Conservation (phyloP, 2,888 invertebrate species). For the Oeneis ivallda region DNA sequence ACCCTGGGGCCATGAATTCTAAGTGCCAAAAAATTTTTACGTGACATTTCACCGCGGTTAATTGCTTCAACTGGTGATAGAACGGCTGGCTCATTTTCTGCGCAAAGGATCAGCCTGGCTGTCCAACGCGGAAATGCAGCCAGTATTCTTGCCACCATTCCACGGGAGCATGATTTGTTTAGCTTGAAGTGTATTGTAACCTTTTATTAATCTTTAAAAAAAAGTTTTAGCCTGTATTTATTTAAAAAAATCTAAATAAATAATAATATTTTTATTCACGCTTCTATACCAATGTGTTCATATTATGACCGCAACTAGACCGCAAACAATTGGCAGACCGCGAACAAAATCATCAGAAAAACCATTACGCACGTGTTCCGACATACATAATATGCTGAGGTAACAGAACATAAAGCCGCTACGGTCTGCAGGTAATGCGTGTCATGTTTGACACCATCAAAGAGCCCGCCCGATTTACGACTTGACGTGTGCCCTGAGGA, state of each 20-base stretch:
- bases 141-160: no score
- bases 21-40: no score
- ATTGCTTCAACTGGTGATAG: no score
- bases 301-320: background rate
- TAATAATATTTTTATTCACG: background rate
- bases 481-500: slow-evolving; percentile 39
- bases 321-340: slow-evolving; percentile 19
- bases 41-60: no score
- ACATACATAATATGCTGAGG: slow-evolving; percentile 35
- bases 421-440: slow-evolving; percentile 42
- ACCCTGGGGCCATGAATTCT: no score
- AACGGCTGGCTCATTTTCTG: no score
- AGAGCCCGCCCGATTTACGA: slow-evolving; percentile 43
- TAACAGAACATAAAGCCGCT: slow-evolving; percentile 45
- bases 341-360: slow-evolving; percentile 42
- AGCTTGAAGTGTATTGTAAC: no score
- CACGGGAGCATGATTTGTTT: no score
- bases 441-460: slow-evolving; percentile 44
- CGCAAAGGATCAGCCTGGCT: no score
- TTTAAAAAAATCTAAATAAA: no score
- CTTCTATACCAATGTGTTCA: background rate
- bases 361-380: slow-evolving; percentile 48
- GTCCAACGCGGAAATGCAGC: no score
- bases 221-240: background rate
- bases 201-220: no score